A percentile compares a stretch with the other conserved stretches of the same genome.
phyloP scores from a whole-genome alignment of 35 echinoderm and acorn worm species.

The Stichopus chloronotus region DNA sequence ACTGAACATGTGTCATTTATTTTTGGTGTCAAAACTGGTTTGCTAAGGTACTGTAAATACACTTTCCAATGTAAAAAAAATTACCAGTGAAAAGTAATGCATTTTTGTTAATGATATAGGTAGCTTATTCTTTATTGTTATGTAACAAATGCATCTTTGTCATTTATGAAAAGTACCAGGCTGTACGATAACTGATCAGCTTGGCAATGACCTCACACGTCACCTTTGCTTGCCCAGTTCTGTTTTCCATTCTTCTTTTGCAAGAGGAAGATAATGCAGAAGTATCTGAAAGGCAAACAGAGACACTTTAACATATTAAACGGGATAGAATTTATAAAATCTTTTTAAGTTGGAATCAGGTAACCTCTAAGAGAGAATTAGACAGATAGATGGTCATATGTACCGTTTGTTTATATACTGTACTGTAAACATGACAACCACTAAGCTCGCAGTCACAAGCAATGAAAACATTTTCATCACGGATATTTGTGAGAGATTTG shows the following conservation, averaged over 20 bases:
- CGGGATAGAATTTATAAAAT: background rate
- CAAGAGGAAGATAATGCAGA: slow-evolving; percentile 77
- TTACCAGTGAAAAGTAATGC: no score
- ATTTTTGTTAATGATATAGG: no score
- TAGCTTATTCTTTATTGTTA: no score
- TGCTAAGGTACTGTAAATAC: no score
- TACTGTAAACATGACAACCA: background rate
- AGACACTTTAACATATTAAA: background rate
- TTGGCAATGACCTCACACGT: background rate
- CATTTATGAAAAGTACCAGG: no score
- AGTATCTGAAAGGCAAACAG: slow-evolving; percentile 63
- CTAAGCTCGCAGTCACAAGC: no score
- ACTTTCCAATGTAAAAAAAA: no score
- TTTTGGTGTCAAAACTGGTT: no score
- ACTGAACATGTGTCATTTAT: no score
- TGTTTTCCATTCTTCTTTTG: slow-evolving; percentile 66
- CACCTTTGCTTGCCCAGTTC: slow-evolving; percentile 78
- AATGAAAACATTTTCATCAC: no score
- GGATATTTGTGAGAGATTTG: no score
- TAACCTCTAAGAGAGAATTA: background rate
- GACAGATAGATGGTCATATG: background rate
- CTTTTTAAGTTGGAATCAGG: background rate
- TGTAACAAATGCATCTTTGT: no score
- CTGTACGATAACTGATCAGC: background rate
- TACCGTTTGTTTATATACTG: background rate